Evolutionary conservation across 2,888 invertebrate genomes (phyloP).

Genomic region (Mamestra brassicae): DNA sequence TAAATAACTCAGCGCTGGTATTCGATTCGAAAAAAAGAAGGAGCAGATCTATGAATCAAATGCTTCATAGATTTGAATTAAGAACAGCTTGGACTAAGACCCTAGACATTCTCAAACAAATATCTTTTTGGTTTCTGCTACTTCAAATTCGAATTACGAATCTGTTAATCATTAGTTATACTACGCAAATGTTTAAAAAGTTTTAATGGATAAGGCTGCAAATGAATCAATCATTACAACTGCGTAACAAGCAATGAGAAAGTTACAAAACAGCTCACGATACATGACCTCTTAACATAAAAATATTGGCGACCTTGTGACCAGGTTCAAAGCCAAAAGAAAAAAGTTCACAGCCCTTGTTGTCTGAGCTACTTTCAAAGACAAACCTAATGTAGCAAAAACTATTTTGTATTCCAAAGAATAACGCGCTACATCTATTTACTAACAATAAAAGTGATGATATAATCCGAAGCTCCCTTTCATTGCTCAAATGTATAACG

Average conservation of each 20-base stretch:
- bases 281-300: not conserved
- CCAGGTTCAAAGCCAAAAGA: not conserved
- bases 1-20: no score
- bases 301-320: not conserved
- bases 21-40: no score
- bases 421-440: conserved; percentile 6
- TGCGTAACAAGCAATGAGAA: not conserved
- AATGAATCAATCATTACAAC: not conserved
- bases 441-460: conserved; percentile 39
- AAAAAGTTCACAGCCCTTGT: not conserved
- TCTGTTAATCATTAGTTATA: no score
- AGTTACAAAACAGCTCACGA: not conserved
- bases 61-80: no score
- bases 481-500: conserved; percentile 30
- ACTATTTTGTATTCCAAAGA: conserved; percentile 33
- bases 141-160: no score
- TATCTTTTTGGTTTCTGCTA: no score
- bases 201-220: no score
- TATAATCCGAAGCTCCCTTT: conserved; percentile 29
- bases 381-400: conserved; percentile 20
- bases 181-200: no score
- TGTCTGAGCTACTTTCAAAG: not conserved
- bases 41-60: no score
- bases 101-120: no score
- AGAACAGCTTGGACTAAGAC: no score